Base-by-base conservation (phyloP, 2,888 invertebrate genomes). In the Thymelicus acteon region DNA sequence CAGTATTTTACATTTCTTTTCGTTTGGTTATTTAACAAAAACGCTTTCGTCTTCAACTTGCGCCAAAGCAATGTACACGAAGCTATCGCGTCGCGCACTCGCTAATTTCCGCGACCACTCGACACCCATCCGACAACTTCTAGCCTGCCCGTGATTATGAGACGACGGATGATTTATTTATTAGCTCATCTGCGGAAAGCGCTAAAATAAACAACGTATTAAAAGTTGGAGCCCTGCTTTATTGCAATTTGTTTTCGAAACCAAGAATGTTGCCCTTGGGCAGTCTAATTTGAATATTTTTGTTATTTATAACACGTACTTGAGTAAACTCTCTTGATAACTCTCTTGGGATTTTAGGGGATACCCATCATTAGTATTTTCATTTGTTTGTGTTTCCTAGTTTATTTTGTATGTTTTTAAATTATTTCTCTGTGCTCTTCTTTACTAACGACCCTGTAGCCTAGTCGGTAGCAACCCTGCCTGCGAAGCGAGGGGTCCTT, bases 31-130 rank as follows among this genome's bases (percentile, higher is more conserved):
- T 31, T 31, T 31, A 31, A 31, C 31, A 71, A 67, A 71, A 1
- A 5, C 73, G 72, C 76, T 76, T 73, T 72, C 64, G 76, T 80
- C 80, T 75, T 64, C 81, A 71, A 75, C 78, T 82, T 83, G 76
- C 54, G 74, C 82, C 86, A 75, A 61, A 67, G 76, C 78, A 82
- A 82, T 86, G 86, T 81, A 83, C 86, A 89, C 88, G 88, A 83
- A 86, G 86, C 89, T 91, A 92, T 92, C 92, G 84, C 86, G 76
- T 78, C 81, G 89, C 85, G 88, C 92, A 92, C 87, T 90, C 90
- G 88, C 92, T 92, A 90, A 92, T 92, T 92, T 91, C 89, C 86
- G 84, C 83, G 85, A 84, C 88, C 85, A 84, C 88, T 85, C 86
- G 83, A 83, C 90, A 85, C 82, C 86, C 86, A 83, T 85, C 88